These are phyloP conservation scores for Drosophila mimica DNA, from an alignment of 2,888 invertebrate genomes.

Conservation along the genomic window DNA sequence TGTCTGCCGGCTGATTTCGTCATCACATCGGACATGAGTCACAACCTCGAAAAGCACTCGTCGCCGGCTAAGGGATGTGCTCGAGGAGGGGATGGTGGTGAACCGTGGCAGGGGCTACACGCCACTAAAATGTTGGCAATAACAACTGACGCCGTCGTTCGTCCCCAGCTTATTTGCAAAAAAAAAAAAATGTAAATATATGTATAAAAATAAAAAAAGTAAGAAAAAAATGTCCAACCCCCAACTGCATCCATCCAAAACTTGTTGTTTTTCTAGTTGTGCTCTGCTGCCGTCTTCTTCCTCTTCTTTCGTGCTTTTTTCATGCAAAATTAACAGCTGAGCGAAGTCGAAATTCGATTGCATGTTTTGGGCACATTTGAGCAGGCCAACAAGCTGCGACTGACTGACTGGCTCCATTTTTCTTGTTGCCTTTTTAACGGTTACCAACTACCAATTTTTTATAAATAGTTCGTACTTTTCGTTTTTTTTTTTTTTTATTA, in stretches of 20 bases:
- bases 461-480: conserved; percentile 6
- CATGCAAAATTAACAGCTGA: conserved; percentile 72
- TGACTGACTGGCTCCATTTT: conserved; percentile 1
- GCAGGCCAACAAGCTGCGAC: conserved; percentile 10
- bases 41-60: conserved; percentile 32
- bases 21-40: conserved; percentile 65
- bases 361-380: conserved; percentile 61
- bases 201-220: background rate
- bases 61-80: background rate
- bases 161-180: conserved; percentile 35
- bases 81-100: background rate
- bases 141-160: conserved; percentile 70
- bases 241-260: conserved; percentile 43
- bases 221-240: conserved; percentile 40
- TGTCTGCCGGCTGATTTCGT: conserved; percentile 66
- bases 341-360: conserved; percentile 64
- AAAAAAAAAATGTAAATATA: background rate
- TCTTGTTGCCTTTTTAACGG: conserved; percentile 13
- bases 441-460: conserved; percentile 5
- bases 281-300: background rate
- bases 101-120: background rate
- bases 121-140: conserved; percentile 67
- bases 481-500: conserved; percentile 34
- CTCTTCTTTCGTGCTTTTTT: conserved; percentile 15
- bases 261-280: conserved; percentile 43